Base-by-base conservation (phyloP, 2,888 invertebrate genomes). In the Epistrophe grossulariae region DNA sequence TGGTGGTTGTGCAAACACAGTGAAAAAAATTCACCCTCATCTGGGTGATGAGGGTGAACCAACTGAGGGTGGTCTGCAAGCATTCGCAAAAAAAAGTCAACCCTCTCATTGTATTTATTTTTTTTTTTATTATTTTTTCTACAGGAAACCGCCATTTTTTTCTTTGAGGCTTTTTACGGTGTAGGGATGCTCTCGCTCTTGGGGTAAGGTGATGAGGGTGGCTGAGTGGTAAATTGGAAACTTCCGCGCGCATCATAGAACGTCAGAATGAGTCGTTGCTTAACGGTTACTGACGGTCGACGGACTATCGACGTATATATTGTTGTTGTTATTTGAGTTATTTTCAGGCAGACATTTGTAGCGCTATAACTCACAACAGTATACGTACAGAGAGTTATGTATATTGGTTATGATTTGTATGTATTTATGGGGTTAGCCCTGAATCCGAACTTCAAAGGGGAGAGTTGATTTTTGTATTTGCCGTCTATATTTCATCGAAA, bases 71-170 rank as follows among this genome's bases (percentile, higher is more conserved):
- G 79, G 73, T 40, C 52, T 31, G 59, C 48, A 35, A 60, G 43
- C 15, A 59, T 38, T 50, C 48, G 35, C 17, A 59, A 68, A 81
- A 82, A 82, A 24, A 74, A 71, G 62, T 79, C 87, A 83, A 82
- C 82, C 85, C 87, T 72, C 74, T n/a, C 35, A 68, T 57, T 50
- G 17, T 38, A 38, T 57, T 64, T 48, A n/a, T 48, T 74, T 66
- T 70, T 43, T 48, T 48, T 45, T 59, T 35, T 68, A 79, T 83
- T n/a, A n/a, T n/a, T n/a, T 79, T 81, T 89, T 88, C 81, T 83
- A 74, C 88, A 89, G 90, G 89, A 89, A 89, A 89, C 89, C 90
- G 89, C 90, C 90, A 89, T 90, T 90, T 90, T 90, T 90, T 90
- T 71, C 55, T 70, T 82, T 74, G 66, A 71, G 78, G 38, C 52